Percentiles rank a stretch among this genome's conserved stretches.
phyloP scores from a whole-genome alignment of 1,140 invertebrate species.

The Arion vulgaris region DNA sequence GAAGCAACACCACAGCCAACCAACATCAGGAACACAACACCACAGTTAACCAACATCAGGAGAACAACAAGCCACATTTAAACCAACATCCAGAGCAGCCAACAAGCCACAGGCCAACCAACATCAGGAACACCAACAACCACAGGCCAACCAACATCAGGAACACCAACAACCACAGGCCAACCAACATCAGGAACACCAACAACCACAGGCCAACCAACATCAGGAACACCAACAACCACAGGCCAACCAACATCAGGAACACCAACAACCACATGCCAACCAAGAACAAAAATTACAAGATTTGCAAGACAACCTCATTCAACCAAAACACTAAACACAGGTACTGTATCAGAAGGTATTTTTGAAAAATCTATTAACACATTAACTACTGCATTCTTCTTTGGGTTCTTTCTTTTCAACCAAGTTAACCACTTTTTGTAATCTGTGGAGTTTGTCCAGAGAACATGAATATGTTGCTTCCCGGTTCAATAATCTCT shows the following conservation, averaged over 20 bases:
- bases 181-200: slow-evolving; percentile 14
- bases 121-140: slow-evolving; percentile 32
- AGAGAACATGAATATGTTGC: too few relatives aligned
- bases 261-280: slow-evolving; percentile 18
- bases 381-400: too few relatives aligned
- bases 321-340: too few relatives aligned
- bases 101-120: slow-evolving; percentile 22
- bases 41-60: slow-evolving; percentile 12
- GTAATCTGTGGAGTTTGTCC: too few relatives aligned
- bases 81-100: slow-evolving; percentile 20
- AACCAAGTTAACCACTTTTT: too few relatives aligned
- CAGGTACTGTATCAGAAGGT: slow-evolving; percentile 10
- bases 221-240: slow-evolving; percentile 41
- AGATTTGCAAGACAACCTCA: slow-evolving; percentile 27
- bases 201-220: not conserved
- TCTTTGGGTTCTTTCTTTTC: too few relatives aligned
- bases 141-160: slow-evolving; percentile 23
- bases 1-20: too few relatives aligned
- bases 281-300: slow-evolving; percentile 22
- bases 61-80: not conserved
- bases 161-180: not conserved
- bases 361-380: too few relatives aligned
- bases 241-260: slow-evolving; percentile 42
- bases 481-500: too few relatives aligned
- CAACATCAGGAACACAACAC: slow-evolving; percentile 9